Base-by-base conservation (phyloP, 2,797 vertebrate genomes). In the Todus mexicanus region DNA sequence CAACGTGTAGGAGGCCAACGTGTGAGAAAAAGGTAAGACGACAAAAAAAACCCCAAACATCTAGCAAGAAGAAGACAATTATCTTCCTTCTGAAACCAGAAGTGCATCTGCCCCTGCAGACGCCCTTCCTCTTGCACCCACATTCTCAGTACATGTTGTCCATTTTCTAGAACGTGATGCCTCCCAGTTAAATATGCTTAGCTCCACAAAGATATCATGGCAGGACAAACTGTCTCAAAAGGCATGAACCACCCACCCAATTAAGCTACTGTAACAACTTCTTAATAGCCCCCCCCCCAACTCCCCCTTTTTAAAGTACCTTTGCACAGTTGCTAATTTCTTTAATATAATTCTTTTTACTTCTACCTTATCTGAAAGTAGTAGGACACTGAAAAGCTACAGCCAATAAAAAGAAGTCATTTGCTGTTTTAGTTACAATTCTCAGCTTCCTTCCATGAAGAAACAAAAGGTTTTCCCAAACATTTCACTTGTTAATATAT, bases 281-380 rank as follows among this genome's bases (percentile, higher is more conserved):
- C 21, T 61, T 6, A 33, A 38, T 14, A 15, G 19, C 26, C 7
- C 5, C 25, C 7, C 4, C 2, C 2, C 1, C 4, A n/a, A 1
- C 11, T 14, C 33, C 2, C 6, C 6, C 11, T 38, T 74, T 29
- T 15, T 4, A 6, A 78, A 35, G 20, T 51, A 77, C 7, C 5
- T 63, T 85, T 43, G 61, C 54, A 75, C 18, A 90, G 10, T 8
- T 66, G 17, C 9, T 7, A 33, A 64, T 48, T 76, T 27, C 15
- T 61, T 75, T 38, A 59, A 42, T 14, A 7, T 12, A 45, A 9
- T 45, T 56, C 61, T 54, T 86, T 87, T 79, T 2, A 35, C 20
- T 85, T 80, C 19, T 17, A 68, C 22, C 10, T 79, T 31, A 89
- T 21, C 57, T 57, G 50, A 64, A 77, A 60, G 51, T 22, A 85